phyloP scores from a whole-genome alignment of 2,797 vertebrate species.

The Acropternis orthonyx region DNA sequence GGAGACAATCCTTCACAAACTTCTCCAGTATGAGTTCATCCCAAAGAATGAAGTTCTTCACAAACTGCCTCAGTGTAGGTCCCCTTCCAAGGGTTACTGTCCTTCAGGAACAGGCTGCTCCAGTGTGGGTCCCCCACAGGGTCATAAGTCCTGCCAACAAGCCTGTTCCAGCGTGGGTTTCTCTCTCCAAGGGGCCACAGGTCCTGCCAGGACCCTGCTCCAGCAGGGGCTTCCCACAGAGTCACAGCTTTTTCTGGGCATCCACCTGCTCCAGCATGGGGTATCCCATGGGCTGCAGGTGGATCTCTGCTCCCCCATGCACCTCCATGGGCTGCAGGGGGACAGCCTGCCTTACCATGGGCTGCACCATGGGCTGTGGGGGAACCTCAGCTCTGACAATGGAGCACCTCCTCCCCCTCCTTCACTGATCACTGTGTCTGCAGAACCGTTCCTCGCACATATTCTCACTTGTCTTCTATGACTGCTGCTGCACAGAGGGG shows the following conservation, averaged over 20 bases:
- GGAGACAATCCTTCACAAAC: neutral
- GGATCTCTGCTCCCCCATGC: neutral
- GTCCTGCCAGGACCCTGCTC: neutral
- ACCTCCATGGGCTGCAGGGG: neutral
- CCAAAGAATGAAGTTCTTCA: neutral
- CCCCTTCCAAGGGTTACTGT: neutral
- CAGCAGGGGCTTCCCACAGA: neutral
- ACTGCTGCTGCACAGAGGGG: neutral
- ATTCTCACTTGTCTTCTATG: neutral
- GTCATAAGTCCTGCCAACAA: neutral
- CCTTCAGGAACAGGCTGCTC: neutral
- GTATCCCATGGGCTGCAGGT: neutral
- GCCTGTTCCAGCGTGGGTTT: neutral
- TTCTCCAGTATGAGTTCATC: neutral
- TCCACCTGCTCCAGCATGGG: neutral
- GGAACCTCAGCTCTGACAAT: neutral
- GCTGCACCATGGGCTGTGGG: fast-evolving
- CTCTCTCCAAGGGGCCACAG: neutral
- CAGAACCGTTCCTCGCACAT: neutral
- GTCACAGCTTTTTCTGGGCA: neutral
- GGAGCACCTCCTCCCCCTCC: neutral
- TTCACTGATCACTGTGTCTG: neutral
- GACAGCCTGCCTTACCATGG: neutral
- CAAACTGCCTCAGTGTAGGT: neutral
- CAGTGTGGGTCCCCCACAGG: fast-evolving